phyloP scores from a whole-genome alignment of 1,140 invertebrate species.

The Drosophila erecta region DNA sequence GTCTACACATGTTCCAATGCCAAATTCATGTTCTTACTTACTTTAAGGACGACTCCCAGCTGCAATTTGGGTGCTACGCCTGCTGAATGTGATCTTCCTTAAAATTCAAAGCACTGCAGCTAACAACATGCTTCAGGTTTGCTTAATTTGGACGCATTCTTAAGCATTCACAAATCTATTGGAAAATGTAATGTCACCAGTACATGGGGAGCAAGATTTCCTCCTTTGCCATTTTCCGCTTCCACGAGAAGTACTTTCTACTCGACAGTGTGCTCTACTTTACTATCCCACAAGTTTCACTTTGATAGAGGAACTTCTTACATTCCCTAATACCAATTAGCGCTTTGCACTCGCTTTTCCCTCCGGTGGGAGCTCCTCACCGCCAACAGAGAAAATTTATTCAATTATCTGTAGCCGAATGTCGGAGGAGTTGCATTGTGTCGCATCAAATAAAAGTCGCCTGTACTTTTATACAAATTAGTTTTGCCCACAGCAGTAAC shows the following conservation, averaged over 20 bases:
- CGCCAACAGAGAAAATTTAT: conserved; percentile 32
- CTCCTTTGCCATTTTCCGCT: not conserved
- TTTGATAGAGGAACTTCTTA: conserved; percentile 1
- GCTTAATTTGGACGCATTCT: not conserved
- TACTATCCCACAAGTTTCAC: not conserved
- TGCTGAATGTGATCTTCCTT: not conserved
- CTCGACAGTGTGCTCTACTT: not conserved
- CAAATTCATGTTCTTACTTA: conserved; percentile 15
- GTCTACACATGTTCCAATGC: conserved; percentile 42
- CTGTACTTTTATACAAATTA: conserved; percentile 78
- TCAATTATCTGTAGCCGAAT: conserved; percentile 59
- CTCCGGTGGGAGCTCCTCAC: not conserved
- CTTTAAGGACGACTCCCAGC: conserved; percentile 3
- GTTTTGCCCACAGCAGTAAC: conserved; percentile 44
- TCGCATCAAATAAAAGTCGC: conserved; percentile 75
- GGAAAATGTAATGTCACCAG: not conserved
- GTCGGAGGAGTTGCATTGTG: conserved; percentile 35
- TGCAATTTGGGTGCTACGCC: not conserved
- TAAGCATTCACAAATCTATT: not conserved
- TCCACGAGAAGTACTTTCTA: not conserved
- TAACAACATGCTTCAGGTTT: not conserved
- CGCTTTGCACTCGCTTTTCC: conserved; percentile 11
- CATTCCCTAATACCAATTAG: conserved; percentile 54
- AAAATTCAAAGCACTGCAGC: not conserved
- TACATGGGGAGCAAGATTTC: not conserved